Conservation (phyloP, 1,140 invertebrate species). For the Sweltsa coloradensis region DNA sequence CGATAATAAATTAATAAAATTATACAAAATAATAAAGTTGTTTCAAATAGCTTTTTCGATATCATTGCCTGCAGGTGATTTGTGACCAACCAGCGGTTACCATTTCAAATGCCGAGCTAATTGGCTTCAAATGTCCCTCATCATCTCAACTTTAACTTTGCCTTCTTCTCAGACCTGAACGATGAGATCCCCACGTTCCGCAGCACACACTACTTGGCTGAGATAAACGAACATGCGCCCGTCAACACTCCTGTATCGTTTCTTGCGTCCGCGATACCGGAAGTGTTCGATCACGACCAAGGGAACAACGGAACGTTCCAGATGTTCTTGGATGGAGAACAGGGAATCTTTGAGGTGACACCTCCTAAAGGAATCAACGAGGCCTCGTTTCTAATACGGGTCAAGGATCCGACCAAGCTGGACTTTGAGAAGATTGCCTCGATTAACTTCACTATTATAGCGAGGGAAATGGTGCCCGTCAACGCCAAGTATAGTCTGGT, state of each 20-base stretch:
- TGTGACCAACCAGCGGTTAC: too few relatives aligned
- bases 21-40: too few relatives aligned
- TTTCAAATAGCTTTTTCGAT: too few relatives aligned
- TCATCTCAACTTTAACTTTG: too few relatives aligned
- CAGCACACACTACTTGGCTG: constrained; percentile 64
- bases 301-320: constrained; percentile 87
- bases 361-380: constrained; percentile 83
- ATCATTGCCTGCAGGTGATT: too few relatives aligned
- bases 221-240: constrained; percentile 86
- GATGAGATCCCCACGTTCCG: constrained; percentile 83
- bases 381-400: constrained; percentile 79
- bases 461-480: constrained; percentile 63
- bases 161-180: constrained; percentile 90
- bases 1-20: too few relatives aligned
- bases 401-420: constrained; percentile 67
- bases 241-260: constrained; percentile 82
- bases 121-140: too few relatives aligned
- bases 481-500: constrained; percentile 67
- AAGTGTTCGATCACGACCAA: constrained; percentile 88
- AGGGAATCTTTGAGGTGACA: constrained; percentile 78
- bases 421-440: constrained; percentile 74
- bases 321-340: constrained; percentile 64
- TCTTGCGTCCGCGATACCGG: constrained; percentile 62
- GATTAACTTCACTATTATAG: constrained; percentile 75
- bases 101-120: too few relatives aligned